Conservation (phyloP, 2,113 vertebrate genomes). For the Carlito syrichta region DNA sequence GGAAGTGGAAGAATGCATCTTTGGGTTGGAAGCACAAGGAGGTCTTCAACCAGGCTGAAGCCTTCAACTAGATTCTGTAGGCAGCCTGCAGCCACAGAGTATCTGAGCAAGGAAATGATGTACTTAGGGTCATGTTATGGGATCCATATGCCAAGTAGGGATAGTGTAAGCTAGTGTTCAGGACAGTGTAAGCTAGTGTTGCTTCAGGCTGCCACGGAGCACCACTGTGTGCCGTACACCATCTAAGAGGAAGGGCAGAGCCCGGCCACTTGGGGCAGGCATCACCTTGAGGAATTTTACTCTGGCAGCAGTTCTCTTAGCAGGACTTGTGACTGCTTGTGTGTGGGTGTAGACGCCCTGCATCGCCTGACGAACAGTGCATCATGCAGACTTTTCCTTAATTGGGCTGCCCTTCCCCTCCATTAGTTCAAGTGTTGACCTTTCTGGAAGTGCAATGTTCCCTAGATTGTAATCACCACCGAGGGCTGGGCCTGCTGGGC, state of each 20-base stretch:
- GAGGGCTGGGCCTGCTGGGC: not conserved
- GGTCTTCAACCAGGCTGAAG: not conserved
- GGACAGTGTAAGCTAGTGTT: not conserved
- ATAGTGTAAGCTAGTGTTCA: too few relatives aligned
- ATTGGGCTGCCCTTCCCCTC: not conserved
- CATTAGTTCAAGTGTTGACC: not conserved
- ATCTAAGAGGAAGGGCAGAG: not conserved
- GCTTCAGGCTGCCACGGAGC: not conserved
- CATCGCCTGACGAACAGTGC: accelerated
- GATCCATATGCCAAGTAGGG: not conserved
- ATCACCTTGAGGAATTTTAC: too few relatives aligned
- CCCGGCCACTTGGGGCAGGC: accelerated
- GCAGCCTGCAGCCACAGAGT: not conserved
- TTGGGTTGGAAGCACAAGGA: not conserved
- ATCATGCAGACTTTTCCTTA: not conserved
- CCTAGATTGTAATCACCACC: not conserved
- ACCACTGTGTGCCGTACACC: not conserved
- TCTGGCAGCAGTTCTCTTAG: not conserved
- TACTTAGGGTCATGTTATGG: not conserved
- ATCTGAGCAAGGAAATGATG: not conserved
- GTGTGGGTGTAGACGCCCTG: accelerated
- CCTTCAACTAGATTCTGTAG: not conserved
- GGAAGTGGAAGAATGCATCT: not conserved
- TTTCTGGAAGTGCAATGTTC: not conserved
- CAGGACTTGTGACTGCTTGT: accelerated